Conservation (phyloP, 2,888 invertebrate genomes). For the Acanthococcus lagerstroemiae region DNA sequence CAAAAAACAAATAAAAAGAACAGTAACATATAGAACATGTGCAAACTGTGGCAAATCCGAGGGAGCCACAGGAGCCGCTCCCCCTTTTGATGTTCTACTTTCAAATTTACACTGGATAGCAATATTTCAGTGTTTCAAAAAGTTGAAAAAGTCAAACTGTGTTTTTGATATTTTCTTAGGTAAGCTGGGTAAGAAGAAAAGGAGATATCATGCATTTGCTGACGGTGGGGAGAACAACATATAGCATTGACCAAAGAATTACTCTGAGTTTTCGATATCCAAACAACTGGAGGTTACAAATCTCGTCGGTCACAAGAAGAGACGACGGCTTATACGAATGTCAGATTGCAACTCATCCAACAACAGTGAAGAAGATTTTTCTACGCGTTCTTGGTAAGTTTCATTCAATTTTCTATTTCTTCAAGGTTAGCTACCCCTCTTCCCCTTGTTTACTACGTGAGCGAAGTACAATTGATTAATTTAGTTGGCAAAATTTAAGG, state of each 20-base stretch:
- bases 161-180: conserved; percentile 42
- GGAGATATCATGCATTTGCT: conserved; percentile 50
- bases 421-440: no score
- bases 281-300: conserved; percentile 54
- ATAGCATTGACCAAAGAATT: conserved; percentile 51
- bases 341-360: conserved; percentile 55
- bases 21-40: no score
- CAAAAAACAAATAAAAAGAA: no score
- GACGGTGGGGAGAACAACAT: conserved; percentile 49
- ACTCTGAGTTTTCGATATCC: conserved; percentile 51
- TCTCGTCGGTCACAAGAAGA: conserved; percentile 48
- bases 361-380: conserved; percentile 50
- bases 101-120: no score
- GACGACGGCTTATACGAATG: conserved; percentile 56
- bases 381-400: conserved; percentile 48
- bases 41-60: no score
- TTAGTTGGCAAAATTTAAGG: no score
- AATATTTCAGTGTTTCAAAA: no score
- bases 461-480: no score
- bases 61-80: no score
- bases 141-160: neutral
- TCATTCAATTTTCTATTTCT: no score
- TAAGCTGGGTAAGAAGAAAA: conserved; percentile 51
- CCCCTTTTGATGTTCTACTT: no score
- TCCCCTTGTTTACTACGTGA: no score